Percentiles rank a stretch among this genome's conserved stretches.
Evolutionary conservation across 35 echinoderm and acorn worm species (phyloP).

Genomic region (Heliocidaris erythrogramma): DNA sequence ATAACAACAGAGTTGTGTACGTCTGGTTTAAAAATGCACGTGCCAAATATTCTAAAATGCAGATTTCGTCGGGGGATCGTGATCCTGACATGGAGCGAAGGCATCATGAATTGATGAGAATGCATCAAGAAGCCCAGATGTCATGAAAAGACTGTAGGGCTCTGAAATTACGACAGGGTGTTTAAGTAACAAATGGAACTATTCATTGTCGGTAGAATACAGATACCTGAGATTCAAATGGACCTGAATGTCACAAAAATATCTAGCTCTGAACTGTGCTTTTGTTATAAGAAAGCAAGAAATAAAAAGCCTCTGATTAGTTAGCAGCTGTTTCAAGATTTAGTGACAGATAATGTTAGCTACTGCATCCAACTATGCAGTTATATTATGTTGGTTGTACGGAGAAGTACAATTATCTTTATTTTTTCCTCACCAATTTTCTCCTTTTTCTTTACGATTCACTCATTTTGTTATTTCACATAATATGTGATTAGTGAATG

Average conservation of each 20-base stretch:
- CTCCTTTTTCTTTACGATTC: not conserved
- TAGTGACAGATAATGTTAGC: not conserved
- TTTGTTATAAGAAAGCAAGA: not conserved
- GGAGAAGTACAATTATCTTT: not conserved
- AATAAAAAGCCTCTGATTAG: not conserved
- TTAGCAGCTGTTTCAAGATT: not conserved
- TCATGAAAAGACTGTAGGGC: not conserved
- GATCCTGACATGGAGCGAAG: conserved; percentile 18
- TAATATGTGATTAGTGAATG: not conserved
- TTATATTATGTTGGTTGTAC: not conserved
- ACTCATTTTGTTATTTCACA: not conserved
- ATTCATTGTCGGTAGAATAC: not conserved
- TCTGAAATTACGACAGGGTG: not conserved
- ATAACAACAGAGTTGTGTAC: conserved; percentile 80
- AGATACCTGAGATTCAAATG: not conserved
- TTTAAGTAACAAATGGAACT: not conserved
- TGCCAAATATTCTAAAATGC: conserved; percentile 75
- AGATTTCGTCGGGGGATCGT: not conserved
- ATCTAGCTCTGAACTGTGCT: not conserved
- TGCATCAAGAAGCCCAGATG: conserved; percentile 29
- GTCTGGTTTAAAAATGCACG: conserved; percentile 99
- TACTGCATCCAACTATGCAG: not conserved
- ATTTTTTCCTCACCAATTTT: not conserved
- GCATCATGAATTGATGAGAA: conserved; percentile 5
- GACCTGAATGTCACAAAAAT: not conserved